Base-by-base conservation (phyloP, 1,140 invertebrate species). In the Chrysoperla carnea region DNA sequence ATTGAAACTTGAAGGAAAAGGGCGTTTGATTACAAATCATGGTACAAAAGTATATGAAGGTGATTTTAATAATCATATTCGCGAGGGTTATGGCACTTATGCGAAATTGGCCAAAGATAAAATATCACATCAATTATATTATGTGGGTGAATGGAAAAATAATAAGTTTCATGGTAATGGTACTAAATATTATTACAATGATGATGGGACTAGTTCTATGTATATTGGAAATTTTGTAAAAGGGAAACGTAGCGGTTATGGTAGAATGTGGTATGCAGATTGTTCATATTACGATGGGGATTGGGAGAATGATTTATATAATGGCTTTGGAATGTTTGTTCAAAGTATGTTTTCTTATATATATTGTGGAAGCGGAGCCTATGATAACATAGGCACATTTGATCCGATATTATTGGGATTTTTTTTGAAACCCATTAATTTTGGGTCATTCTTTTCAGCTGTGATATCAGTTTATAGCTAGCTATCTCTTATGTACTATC, bases 171-270 rank as follows among this genome's bases (percentile, higher is more conserved):
- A 73, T 14, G 73, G 73, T 14, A 54, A 64, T 15, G 74, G 73
- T 4, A 55, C 65, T 49, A 51, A 60, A 29, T 68, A 69, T 48
- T 75, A 69, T 48, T 23, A 23, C 5, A 23, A 23, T 23, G 17
- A 23, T 23, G 17, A 23, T 23, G 52, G 59, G n/a, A 66, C 75
- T 41, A 68, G 66, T 2, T 62, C 65, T 38, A 62, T 69, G 29
- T 79, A 76, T 48, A 63, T 72, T 40, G 81, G 79, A 6, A 62
- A 70, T 41, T 82, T 75, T 64, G 59, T 61, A 36, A 50, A 53
- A 9, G 73, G 74, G 11, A 61, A 68, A 44, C 57, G 68, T 13
- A 58, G 77, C 33, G 79, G 78, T 0, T 75, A 73, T 48, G 81
- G 80, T 5, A 63, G 66, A 43, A 66, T 73, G 57, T 75, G 71